Evolutionary conservation across 2,888 invertebrate species (phyloP).

Genomic region (Cephus runcator): DNA sequence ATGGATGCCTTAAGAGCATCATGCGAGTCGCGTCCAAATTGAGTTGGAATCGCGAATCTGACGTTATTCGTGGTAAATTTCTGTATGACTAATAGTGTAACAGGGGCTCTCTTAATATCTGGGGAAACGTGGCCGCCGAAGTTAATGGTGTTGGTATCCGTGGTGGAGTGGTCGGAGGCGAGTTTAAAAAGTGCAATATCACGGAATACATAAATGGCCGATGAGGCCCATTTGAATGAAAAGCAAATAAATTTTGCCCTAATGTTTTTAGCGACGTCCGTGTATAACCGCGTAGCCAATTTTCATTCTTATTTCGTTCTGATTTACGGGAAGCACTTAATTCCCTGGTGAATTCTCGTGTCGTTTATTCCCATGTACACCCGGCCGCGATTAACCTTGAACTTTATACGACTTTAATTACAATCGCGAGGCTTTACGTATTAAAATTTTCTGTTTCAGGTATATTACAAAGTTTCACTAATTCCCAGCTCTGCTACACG

Average conservation of each 20-base stretch:
- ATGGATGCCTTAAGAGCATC: not conserved
- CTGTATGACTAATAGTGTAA: slow-evolving; percentile 56
- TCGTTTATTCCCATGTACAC: not conserved
- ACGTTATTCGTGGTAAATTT: slow-evolving; percentile 52
- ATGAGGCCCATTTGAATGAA: slow-evolving; percentile 62
- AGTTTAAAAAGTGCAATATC: slow-evolving; percentile 61
- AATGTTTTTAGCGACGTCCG: not conserved
- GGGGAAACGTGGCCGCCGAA: slow-evolving; percentile 9
- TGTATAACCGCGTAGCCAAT: slow-evolving; percentile 6
- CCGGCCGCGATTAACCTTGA: too few relatives aligned
- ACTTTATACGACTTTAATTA: not conserved
- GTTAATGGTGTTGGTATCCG: slow-evolving; percentile 21
- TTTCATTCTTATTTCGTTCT: slow-evolving; percentile 17
- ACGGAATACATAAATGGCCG: slow-evolving; percentile 63
- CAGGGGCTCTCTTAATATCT: slow-evolving; percentile 55
- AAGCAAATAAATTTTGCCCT: slow-evolving; percentile 58
- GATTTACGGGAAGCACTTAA: slow-evolving; percentile 5
- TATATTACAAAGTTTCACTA: not conserved
- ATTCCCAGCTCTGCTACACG: not conserved
- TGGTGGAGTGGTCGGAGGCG: slow-evolving; percentile 45
- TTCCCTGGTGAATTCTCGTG: not conserved
- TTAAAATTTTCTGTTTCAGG: not conserved
- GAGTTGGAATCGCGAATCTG: not conserved
- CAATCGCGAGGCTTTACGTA: not conserved
- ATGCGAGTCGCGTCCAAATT: not conserved